phyloP scores from a whole-genome alignment of 2,888 invertebrate genomes.

The Drosophila leonis region DNA sequence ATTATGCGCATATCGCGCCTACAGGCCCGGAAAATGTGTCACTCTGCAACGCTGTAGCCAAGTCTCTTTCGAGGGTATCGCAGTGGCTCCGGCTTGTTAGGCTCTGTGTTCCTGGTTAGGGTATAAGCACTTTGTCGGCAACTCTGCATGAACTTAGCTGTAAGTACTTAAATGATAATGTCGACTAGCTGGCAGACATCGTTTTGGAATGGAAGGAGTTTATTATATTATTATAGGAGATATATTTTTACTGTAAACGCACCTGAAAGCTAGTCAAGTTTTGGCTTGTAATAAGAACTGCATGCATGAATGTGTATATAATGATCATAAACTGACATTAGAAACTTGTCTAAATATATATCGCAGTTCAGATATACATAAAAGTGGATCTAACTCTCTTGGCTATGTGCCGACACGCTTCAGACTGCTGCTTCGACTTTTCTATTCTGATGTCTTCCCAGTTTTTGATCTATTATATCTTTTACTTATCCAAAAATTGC shows the following conservation, averaged over 20 bases:
- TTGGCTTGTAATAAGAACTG: background rate
- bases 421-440: background rate
- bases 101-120: conserved; percentile 37
- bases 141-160: conserved; percentile 1
- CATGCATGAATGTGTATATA: too few relatives aligned
- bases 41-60: conserved; percentile 35
- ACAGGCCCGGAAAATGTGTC: conserved; percentile 79
- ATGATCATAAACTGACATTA: too few relatives aligned
- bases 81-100: conserved; percentile 34
- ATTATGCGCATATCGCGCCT: conserved; percentile 84
- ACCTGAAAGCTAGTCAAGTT: too few relatives aligned
- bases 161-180: conserved; percentile 7
- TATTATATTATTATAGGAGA: too few relatives aligned
- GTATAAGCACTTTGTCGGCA: conserved; percentile 25
- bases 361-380: too few relatives aligned
- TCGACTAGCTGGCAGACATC: background rate
- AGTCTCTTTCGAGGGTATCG: conserved; percentile 42
- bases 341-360: too few relatives aligned
- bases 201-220: background rate
- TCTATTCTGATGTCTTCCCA: too few relatives aligned
- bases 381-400: too few relatives aligned
- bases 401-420: too few relatives aligned
- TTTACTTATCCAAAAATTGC: background rate
- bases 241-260: too few relatives aligned
- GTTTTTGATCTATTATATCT: background rate